These are phyloP conservation scores for Desmodus rotundus DNA, from an alignment of 2,113 vertebrate species.

Conservation along the genomic window DNA sequence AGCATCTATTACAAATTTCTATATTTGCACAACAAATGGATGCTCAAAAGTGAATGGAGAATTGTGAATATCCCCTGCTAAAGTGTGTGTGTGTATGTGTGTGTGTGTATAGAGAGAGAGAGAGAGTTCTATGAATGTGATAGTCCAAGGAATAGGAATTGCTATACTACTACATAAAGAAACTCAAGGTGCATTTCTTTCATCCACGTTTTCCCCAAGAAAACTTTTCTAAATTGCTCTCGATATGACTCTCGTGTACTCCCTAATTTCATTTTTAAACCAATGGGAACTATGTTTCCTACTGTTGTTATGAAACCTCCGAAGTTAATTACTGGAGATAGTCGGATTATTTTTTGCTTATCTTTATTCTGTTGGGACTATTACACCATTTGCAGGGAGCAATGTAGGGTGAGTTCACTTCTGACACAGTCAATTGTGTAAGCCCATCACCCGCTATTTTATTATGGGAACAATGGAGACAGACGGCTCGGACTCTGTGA, in stretches of 20 bases:
- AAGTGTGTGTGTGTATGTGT: not conserved
- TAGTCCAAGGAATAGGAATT: not conserved
- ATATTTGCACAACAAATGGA: not conserved
- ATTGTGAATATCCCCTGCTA: not conserved
- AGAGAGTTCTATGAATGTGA: not conserved
- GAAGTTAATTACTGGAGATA: slow-evolving; percentile 82
- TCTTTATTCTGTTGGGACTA: slow-evolving; percentile 78
- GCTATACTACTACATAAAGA: not conserved
- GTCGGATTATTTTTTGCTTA: slow-evolving; percentile 79
- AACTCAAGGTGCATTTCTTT: not conserved
- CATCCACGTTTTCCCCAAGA: slow-evolving; percentile 21
- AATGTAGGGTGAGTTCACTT: slow-evolving; percentile 73
- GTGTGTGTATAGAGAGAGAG: not conserved
- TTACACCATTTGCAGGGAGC: slow-evolving; percentile 75
- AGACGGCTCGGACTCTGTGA: slow-evolving; percentile 78
- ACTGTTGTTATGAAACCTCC: slow-evolving; percentile 65
- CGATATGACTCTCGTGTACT: slow-evolving; percentile 37
- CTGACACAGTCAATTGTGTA: slow-evolving; percentile 80
- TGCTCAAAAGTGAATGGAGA: not conserved
- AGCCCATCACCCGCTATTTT: slow-evolving; percentile 83
- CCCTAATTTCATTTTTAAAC: slow-evolving; percentile 62
- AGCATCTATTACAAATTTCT: not conserved
- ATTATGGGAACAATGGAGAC: slow-evolving; percentile 80
- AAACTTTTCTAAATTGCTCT: slow-evolving; percentile 43
- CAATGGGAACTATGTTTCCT: slow-evolving; percentile 60